Evolutionary conservation across 2,888 invertebrate genomes (phyloP), one percentile per base, ranked within the genome.

Genomic region (Thyatira batis): DNA sequence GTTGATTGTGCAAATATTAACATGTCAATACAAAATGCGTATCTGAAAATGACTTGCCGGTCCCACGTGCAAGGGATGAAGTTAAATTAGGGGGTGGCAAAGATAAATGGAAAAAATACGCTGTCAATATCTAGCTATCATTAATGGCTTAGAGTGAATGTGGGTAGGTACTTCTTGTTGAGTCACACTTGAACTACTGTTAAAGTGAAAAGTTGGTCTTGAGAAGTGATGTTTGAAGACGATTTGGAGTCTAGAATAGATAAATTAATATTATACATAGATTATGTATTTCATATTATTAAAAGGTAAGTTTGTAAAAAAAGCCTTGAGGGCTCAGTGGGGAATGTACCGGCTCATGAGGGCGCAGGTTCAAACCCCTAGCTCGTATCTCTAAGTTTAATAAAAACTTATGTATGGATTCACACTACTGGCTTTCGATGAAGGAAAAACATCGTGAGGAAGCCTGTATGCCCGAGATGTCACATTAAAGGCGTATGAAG

Each of bases 81-180:
- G 75, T 85, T 85, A 84, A 86, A 86, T 85, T 84, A 84, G 80
- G 82, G 73, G 82, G 78, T 71, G 76, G 58, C 57, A 74, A 83
- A 86, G 85, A 87, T 87, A 87, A 86, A 85, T 86, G 86, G 82
- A 75, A 76, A 78, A 72, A 68, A 48, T 5, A 75, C 65, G 69
- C 85, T 84, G 85, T 86, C 87, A 85, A 85, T 85, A 81, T 80
- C 80, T 82, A 76, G 80, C 76, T 85, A 85, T 84, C 85, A 84
- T 85, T 85, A 86, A 85, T 85, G 85, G 77, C 76, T 79, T 71
- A 74, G 84, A 82, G 78, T 78, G 77, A 76, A 80, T 78, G 78
- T 73, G 80, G 78, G 76, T 80, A 81, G 72, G 76, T 60, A 55
- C 67, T 71, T 72, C 73, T 74, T 68, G 79, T 64, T 66, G 59